Evolutionary conservation across 2,797 vertebrate species (phyloP).

Genomic region (Selene dorsalis): DNA sequence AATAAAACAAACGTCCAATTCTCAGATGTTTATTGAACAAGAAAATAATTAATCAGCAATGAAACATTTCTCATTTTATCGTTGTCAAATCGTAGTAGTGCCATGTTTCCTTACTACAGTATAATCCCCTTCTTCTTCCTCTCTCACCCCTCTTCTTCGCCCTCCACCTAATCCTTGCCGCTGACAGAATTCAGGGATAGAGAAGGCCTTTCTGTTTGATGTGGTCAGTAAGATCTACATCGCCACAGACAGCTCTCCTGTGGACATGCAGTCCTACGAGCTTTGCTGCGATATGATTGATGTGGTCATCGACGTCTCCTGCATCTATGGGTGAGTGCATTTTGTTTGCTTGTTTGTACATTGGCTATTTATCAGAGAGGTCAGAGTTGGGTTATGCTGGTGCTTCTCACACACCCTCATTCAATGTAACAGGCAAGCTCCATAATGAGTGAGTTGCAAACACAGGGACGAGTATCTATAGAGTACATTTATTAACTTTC

Average conservation of each 20-base stretch:
- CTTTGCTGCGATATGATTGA: slow-evolving; percentile 99
- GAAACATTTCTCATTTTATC: too few relatives aligned
- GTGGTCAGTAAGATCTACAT: slow-evolving; percentile 99
- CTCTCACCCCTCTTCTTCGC: not conserved
- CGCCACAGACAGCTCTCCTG: slow-evolving; percentile 98
- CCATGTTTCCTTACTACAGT: not conserved
- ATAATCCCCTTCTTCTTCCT: not conserved
- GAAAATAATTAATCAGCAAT: too few relatives aligned
- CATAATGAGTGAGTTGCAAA: not conserved
- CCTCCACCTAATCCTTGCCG: not conserved
- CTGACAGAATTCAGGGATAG: slow-evolving; percentile 97
- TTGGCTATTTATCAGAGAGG: not conserved
- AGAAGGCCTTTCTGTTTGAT: slow-evolving; percentile 99
- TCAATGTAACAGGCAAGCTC: not conserved
- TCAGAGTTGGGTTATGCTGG: slow-evolving; percentile 2
- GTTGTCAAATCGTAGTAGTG: too few relatives aligned
- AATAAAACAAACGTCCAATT: not conserved
- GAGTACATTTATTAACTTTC: slow-evolving; percentile 24
- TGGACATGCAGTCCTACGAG: slow-evolving; percentile 99
- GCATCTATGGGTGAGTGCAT: slow-evolving; percentile 96
- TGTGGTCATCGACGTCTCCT: slow-evolving; percentile 98
- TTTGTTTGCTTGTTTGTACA: not conserved
- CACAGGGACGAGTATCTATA: not conserved
- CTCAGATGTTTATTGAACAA: not conserved
- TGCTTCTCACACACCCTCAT: not conserved